Evolutionary conservation across 2,113 vertebrate genomes (phyloP).

Genomic region (Clarias batrachus): DNA sequence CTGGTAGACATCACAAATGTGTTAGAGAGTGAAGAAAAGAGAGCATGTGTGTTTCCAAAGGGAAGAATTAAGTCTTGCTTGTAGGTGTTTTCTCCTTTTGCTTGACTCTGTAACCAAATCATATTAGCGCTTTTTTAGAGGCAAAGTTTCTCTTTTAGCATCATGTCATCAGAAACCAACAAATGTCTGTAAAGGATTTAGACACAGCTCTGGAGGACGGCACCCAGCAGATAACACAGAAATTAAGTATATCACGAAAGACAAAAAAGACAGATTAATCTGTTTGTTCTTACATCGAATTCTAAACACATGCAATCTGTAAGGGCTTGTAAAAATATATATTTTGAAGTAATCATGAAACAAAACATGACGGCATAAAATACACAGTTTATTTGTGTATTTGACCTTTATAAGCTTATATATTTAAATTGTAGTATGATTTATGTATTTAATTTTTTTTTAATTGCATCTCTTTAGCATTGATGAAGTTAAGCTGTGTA

Average conservation of each 20-base stretch:
- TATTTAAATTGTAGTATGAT: neutral
- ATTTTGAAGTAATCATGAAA: neutral
- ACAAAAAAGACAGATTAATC: neutral
- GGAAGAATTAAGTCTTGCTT: neutral
- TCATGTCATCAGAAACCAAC: neutral
- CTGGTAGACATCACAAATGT: neutral
- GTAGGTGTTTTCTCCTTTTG: neutral
- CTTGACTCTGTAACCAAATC: neutral
- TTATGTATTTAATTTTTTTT: neutral
- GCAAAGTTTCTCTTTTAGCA: neutral
- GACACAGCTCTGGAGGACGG: neutral
- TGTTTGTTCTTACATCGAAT: neutral
- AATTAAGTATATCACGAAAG: slow-evolving; percentile 16
- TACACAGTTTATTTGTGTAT: neutral
- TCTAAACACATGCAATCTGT: neutral
- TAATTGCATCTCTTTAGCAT: neutral
- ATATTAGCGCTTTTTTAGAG: neutral
- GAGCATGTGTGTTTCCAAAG: neutral
- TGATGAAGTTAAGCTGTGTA: neutral
- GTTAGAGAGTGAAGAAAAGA: slow-evolving; percentile 14
- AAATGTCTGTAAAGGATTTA: slow-evolving; percentile 12
- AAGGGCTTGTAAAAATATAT: neutral
- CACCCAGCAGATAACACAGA: neutral
- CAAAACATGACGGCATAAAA: neutral
- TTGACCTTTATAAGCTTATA: neutral